Evolutionary conservation across 2,113 vertebrate genomes (phyloP).

Genomic region (Marcusenius ussheri): DNA sequence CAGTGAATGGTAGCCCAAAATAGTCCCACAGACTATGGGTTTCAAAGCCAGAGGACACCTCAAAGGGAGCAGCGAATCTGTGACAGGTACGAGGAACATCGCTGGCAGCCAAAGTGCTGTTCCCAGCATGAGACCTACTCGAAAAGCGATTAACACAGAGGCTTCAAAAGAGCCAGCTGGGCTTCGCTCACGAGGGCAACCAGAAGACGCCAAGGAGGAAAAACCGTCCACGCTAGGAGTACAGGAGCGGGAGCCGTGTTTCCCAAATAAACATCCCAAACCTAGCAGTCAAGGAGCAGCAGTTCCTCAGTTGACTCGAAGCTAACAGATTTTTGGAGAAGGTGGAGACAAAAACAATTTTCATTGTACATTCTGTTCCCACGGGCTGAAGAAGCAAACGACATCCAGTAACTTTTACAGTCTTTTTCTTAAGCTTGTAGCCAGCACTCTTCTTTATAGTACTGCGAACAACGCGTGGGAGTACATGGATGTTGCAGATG

Average conservation of each 20-base stretch:
- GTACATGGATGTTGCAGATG: slow-evolving; percentile 5
- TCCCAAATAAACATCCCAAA: background rate
- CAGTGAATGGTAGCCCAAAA: background rate
- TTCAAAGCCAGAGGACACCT: background rate
- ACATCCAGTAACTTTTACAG: background rate
- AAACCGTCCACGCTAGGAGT: background rate
- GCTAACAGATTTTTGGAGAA: background rate
- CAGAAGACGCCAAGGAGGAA: background rate
- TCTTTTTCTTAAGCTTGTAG: background rate
- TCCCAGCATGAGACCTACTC: slow-evolving; percentile 47
- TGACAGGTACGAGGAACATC: background rate
- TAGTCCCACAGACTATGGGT: background rate
- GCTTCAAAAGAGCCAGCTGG: slow-evolving; percentile 47
- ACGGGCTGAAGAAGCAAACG: background rate
- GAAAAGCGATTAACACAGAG: slow-evolving; percentile 62
- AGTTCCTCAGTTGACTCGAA: background rate
- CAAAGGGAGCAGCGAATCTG: background rate
- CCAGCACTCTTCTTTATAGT: background rate
- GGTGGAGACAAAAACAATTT: background rate
- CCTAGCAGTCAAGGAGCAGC: background rate
- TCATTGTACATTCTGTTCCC: background rate
- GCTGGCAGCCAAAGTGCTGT: background rate
- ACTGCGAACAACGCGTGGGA: background rate
- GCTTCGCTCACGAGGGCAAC: slow-evolving; percentile 31
- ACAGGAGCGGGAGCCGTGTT: background rate